Evolutionary conservation across 2,113 vertebrate genomes (phyloP).

Genomic region (Boulengeromyrus knoepffleri): DNA sequence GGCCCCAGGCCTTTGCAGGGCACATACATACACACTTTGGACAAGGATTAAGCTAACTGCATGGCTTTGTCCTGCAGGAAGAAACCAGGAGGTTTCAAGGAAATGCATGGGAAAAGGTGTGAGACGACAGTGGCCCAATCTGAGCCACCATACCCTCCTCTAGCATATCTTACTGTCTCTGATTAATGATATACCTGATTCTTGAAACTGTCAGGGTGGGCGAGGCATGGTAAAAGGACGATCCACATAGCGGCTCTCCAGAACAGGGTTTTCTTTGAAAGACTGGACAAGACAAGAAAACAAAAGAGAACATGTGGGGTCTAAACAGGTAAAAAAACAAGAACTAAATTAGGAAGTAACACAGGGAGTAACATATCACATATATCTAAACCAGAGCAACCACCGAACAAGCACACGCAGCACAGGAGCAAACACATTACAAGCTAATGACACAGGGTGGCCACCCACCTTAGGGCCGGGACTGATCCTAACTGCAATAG

Average conservation of each 20-base stretch:
- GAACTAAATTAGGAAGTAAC: background rate
- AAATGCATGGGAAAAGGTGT: background rate
- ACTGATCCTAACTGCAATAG: no score
- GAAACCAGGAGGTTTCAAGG: background rate
- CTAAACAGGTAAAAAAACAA: background rate
- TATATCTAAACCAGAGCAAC: background rate
- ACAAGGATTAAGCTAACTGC: background rate
- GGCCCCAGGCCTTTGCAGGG: background rate
- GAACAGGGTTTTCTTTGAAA: background rate
- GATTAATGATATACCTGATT: background rate
- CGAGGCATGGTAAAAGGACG: background rate
- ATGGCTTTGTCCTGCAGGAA: background rate
- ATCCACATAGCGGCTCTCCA: background rate
- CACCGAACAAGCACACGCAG: background rate
- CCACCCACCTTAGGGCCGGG: no score
- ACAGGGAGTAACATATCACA: background rate
- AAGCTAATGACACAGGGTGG: background rate
- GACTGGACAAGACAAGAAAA: background rate
- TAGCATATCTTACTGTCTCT: background rate
- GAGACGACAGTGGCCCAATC: background rate
- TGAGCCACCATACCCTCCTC: background rate
- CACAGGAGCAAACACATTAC: no score
- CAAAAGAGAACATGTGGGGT: background rate
- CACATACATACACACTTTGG: background rate
- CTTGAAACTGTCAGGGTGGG: background rate